These are phyloP conservation scores for Turritopsis rubra DNA, from an alignment of 30 jellyfish, hydroid and myxozoan genomes.

Conservation along the genomic window DNA sequence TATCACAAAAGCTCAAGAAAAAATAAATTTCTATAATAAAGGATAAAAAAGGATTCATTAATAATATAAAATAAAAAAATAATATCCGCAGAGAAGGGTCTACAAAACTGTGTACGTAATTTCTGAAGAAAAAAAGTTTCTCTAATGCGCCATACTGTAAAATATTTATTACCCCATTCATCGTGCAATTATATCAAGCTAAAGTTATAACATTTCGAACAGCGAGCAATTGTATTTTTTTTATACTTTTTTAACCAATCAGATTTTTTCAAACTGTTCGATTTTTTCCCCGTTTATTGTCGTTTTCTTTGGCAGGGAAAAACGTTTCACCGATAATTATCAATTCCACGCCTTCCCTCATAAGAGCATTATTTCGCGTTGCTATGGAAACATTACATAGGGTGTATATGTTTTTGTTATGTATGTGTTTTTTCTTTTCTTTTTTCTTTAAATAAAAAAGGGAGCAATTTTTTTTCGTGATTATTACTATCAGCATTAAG, in stretches of 20 bases:
- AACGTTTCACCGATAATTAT: neutral
- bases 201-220: neutral
- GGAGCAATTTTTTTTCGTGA: neutral
- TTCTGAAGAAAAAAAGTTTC: neutral
- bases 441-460: too few species aligned
- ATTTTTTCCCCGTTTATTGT: neutral
- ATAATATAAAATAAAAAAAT: too few species aligned
- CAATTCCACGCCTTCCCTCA: neutral
- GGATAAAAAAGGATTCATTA: neutral
- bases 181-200: neutral
- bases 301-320: neutral
- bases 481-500: neutral
- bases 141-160: neutral
- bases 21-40: too few species aligned
- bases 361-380: neutral
- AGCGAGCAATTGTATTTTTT: constrained; percentile 5
- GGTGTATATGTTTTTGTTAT: neutral
- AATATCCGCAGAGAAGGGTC: neutral
- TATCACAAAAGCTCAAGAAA: neutral
- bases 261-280: neutral
- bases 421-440: neutral
- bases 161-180: neutral
- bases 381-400: neutral
- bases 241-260: neutral
- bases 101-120: neutral